Evolutionary conservation across 2,888 invertebrate genomes (phyloP).

Genomic region (Ariolimax columbianus): DNA sequence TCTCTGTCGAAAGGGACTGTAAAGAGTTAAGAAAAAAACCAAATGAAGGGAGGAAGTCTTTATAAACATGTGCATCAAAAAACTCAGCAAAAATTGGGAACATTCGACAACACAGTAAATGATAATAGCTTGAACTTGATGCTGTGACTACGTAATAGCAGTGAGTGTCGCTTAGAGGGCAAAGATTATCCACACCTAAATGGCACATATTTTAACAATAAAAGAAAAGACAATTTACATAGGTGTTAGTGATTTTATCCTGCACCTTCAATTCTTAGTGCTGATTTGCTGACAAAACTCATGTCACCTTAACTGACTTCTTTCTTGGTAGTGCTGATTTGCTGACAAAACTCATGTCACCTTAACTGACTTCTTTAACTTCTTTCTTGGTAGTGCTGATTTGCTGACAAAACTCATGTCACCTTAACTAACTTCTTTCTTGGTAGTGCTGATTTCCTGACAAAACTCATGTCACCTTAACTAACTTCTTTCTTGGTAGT

Average conservation of each 20-base stretch:
- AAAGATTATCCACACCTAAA: background rate
- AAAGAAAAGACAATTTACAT: background rate
- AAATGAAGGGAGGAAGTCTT: too few species aligned
- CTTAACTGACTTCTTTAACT: background rate
- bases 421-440: background rate
- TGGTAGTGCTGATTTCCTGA: background rate
- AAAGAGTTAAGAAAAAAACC: too few species aligned
- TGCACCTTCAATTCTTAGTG: background rate
- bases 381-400: background rate
- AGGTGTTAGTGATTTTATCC: background rate
- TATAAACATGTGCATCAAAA: background rate
- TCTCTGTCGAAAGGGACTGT: too few species aligned
- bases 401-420: background rate
- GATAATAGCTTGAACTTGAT: background rate
- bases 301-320: background rate
- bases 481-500: background rate
- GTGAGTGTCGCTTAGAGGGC: background rate
- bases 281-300: background rate
- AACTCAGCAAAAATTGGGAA: background rate
- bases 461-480: background rate
- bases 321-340: background rate
- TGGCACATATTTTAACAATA: background rate
- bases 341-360: background rate
- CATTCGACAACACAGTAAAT: background rate
- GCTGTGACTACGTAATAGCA: background rate